Percentiles rank a stretch among this genome's conserved stretches.
Conservation (phyloP, 2,113 vertebrate genomes). For the Martes martes region DNA sequence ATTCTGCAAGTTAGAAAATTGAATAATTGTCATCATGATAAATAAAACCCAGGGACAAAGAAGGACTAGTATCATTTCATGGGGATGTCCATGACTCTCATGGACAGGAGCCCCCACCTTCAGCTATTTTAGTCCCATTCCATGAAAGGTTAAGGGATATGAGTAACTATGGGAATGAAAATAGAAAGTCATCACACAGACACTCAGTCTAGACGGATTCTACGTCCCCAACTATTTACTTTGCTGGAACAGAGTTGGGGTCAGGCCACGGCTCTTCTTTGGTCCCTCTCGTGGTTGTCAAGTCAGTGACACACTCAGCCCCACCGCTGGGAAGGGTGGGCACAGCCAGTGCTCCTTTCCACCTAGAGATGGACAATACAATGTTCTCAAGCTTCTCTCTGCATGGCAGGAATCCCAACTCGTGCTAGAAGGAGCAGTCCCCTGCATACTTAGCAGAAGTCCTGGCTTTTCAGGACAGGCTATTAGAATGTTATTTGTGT, state of each 20-base stretch:
- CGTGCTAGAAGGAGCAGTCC: neutral
- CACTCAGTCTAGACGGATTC: neutral
- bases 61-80: neutral
- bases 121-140: neutral
- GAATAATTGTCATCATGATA: neutral
- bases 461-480: neutral
- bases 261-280: neutral
- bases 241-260: too few relatives aligned
- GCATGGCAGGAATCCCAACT: neutral
- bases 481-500: neutral
- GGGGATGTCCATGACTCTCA: neutral
- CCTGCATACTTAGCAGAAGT: rapidly evolving
- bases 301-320: neutral
- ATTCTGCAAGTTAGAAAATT: neutral
- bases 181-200: neutral
- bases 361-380: neutral
- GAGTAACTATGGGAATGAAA: neutral
- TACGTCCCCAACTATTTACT: neutral
- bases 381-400: neutral
- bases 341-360: neutral
- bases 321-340: neutral
- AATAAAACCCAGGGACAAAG: neutral
- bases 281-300: too few relatives aligned
- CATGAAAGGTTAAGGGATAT: neutral
- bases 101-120: neutral